Base-by-base conservation (phyloP, 2,797 vertebrate genomes). In the Chloroceryle amazona region DNA sequence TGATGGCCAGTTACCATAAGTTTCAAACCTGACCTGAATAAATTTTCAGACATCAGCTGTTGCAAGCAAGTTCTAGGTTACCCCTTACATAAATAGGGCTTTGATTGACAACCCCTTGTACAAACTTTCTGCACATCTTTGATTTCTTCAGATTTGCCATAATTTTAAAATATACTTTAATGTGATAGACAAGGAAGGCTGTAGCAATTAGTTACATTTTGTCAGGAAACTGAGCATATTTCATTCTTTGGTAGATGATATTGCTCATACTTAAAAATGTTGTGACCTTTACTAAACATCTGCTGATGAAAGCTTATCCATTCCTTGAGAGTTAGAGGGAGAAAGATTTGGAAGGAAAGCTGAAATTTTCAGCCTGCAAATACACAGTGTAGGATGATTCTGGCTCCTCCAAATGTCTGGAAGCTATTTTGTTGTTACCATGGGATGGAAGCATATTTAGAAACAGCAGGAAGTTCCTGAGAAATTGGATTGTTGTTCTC, bases 201-300 rank as follows among this genome's bases (percentile, higher is more conserved):
- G 33, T n/a, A n/a, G 31, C 37, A 66, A 89, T 83, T 81, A 81
- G 58, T 79, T 54, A 41, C 3, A 57, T 33, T 76, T 93, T 90
- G 22, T 78, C 54, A 86, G 39, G 76, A 68, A 86, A 66, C 76
- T 85, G 55, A 42, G 33, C 23, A 75, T 74, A 58, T 79, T 92
- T 76, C 55, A 81, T 75, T 90, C 55, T 81, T 62, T 81, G 62
- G 28, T 51, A 66, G 46, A 28, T 62, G 21, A 81, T 90, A 96
- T 55, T 86, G 42, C 62, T 86, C 54, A 6, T 65, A 14, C 16
- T 81, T 83, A 57, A 54, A 71, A 84, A 86, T 47, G 46, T 65
- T 75, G 28, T 93, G 96, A 93, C 92, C 83, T 95, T 93, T 96
- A 66, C 19, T 85, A 52, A 96, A 76, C 63, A 85, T 80, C 66